These are phyloP conservation scores for Salminus brasiliensis DNA, from an alignment of 2,113 vertebrate species.

Conservation along the genomic window DNA sequence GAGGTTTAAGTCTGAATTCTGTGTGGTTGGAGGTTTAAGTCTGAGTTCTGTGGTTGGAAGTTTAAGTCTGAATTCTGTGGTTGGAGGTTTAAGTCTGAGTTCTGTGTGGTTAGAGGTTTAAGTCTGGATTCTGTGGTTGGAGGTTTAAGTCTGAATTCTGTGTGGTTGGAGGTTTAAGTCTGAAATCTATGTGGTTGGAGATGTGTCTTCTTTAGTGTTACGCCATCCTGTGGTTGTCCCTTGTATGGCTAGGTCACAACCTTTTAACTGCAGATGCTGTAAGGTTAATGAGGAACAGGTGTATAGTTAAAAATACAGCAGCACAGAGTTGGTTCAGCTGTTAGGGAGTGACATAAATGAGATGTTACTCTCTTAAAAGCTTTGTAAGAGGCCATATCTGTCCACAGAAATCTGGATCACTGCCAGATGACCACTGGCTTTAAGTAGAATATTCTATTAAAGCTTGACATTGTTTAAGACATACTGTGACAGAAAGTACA, in stretches of 20 bases:
- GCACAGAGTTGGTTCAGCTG: not conserved
- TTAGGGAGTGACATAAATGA: not conserved
- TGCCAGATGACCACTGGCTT: not conserved
- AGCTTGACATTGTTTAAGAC: not conserved
- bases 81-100: no score
- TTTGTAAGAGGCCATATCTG: not conserved
- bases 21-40: no score
- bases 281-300: conserved; percentile 9
- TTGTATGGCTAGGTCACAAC: not conserved
- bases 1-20: no score
- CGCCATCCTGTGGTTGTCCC: conserved; percentile 34
- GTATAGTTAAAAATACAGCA: conserved; percentile 26
- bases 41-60: no score
- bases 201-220: not conserved
- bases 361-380: not conserved
- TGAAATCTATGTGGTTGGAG: no score
- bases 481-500: not conserved
- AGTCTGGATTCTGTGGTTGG: no score
- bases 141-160: no score
- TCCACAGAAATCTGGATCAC: not conserved
- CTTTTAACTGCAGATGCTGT: not conserved
- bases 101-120: no score
- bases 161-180: no score
- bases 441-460: not conserved
- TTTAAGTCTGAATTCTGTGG: no score